Percentiles rank a stretch among this genome's conserved stretches.
Evolutionary conservation across 2,797 vertebrate genomes (phyloP).

Genomic region (Chromobotia macracanthus): DNA sequence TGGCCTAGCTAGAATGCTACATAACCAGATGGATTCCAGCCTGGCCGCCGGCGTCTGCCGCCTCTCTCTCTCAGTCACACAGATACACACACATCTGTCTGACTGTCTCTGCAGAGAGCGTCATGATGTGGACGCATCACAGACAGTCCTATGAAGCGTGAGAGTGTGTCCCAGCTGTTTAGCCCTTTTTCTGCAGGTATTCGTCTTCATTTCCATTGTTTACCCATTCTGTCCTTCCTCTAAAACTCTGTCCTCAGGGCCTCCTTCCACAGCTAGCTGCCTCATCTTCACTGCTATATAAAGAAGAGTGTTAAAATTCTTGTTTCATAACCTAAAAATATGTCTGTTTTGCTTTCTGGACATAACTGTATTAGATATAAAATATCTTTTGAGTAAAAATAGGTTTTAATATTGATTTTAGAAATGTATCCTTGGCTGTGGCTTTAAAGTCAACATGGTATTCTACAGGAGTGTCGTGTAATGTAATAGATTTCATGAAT

Average conservation of each 20-base stretch:
- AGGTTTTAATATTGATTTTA: neutral
- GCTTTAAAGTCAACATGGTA: no score
- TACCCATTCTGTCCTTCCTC: conserved; percentile 49
- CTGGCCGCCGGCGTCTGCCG: neutral
- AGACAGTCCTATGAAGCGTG: conserved; percentile 32
- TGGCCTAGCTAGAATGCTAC: conserved; percentile 17
- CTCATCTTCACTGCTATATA: conserved; percentile 35
- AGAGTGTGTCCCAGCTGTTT: conserved; percentile 35
- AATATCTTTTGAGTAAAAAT: neutral
- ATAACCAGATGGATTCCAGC: conserved; percentile 60
- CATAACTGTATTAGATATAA: no score
- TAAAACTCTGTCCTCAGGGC: conserved; percentile 41
- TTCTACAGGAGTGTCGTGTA: no score
- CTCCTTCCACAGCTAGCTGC: conserved; percentile 17
- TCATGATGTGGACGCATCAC: neutral
- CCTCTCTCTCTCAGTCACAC: conserved; percentile 5
- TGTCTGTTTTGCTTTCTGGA: no score
- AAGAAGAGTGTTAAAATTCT: neutral
- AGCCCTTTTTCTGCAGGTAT: conserved; percentile 38
- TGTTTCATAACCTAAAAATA: neutral
- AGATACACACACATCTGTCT: conserved; percentile 21
- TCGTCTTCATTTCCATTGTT: conserved; percentile 56
- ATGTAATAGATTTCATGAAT: no score
- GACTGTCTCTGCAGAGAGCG: conserved; percentile 8
- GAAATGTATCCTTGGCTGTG: no score